Base-by-base conservation (phyloP, 2,113 vertebrate species). In the Aleadryas rufinucha region DNA sequence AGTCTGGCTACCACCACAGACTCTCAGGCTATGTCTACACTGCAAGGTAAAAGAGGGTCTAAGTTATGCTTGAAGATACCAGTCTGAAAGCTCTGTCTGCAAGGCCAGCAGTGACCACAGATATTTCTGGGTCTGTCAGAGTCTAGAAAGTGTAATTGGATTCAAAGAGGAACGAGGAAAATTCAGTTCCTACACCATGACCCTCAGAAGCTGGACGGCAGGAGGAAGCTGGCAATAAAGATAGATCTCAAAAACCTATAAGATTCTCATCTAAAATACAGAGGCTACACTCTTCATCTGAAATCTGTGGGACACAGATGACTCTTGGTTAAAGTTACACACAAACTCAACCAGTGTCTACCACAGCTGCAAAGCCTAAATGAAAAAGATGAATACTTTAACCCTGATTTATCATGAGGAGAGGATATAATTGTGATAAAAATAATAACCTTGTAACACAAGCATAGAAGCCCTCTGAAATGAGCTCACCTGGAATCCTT, bases 401-500 rank as follows among this genome's bases (percentile, higher is more conserved):
- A 70, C 27, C 57, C 53, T 28, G 13, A 50, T 37, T 47, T 42
- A 15, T 26, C 33, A 47, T 5, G 11, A 82, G 10, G 35, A 59
- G 13, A 79, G 9, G 14, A 14, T 54, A 35, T 11, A 22, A 30
- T 6, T 54, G 44, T 42, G 57, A 57, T 45, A 15, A 31, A 30
- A 76, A 14, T 27, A 23, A 31, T 26, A 72, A 27, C 20, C 45
- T 50, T 60, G 56, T 31, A 63, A 41, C 26, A 82, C 35, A 81
- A 77, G 3, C 49, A 65, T 2, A 35, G 57, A 35, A 60, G 12
- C 7, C 14, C 26, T n/a, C 68, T 6, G 49, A 59, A 33, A 65
- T 5, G 3, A 10, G 56, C 98, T 97, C 95, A 99, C 99, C 99
- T 99, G 26, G 98, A 98, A 49, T 99, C 99, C 95, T 99, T 99